These are phyloP conservation scores for Ornithorhynchus anatinus DNA, from an alignment of 2,113 vertebrate species.

Conservation along the genomic window DNA sequence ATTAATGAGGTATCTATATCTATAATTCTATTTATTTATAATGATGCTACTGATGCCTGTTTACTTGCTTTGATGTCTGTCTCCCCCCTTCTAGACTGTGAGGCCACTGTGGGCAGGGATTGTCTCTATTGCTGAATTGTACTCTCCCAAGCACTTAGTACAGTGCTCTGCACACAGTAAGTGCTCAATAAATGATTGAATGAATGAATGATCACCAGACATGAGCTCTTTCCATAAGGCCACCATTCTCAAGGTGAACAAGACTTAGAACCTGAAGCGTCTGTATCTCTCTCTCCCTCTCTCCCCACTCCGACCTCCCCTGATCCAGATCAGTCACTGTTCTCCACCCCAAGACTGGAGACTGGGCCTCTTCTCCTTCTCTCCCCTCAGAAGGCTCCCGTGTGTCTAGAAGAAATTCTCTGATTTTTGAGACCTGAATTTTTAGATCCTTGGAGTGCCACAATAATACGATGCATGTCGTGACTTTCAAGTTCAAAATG, in stretches of 20 bases:
- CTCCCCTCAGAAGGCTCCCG: not conserved
- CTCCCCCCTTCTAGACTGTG: too few species aligned
- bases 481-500: slow-evolving; percentile 1
- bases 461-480: not conserved
- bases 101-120: too few species aligned
- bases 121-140: too few species aligned
- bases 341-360: not conserved
- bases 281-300: not conserved
- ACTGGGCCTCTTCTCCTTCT: not conserved
- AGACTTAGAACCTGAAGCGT: not conserved
- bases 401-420: not conserved
- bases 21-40: too few species aligned
- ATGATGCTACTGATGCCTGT: too few species aligned
- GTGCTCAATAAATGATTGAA: not conserved
- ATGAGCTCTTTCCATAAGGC: too few species aligned
- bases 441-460: not conserved
- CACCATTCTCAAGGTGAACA: not conserved
- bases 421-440: not conserved
- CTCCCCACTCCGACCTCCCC: not conserved
- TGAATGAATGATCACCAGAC: not conserved
- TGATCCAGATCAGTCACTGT: not conserved
- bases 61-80: too few species aligned
- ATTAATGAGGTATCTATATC: too few species aligned
- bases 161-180: not conserved
- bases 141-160: too few species aligned